Percentiles rank a stretch among this genome's conserved stretches.
Evolutionary conservation across 2,113 vertebrate species (phyloP).

Genomic region (Lates calcarifer): DNA sequence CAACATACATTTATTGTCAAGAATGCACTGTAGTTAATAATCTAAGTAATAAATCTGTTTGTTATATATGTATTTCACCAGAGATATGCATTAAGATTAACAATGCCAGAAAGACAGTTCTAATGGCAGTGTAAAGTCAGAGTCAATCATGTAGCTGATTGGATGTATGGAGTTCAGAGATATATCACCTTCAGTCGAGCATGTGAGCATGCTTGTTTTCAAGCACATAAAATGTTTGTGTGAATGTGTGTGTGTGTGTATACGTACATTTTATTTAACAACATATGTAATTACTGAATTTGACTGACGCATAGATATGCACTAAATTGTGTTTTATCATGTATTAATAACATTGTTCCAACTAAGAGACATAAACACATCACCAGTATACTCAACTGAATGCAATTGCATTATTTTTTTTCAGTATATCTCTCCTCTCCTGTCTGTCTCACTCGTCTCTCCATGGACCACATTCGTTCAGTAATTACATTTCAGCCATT

Average conservation of each 20-base stretch:
- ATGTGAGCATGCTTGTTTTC: slow-evolving; percentile 4
- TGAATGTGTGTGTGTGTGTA: background rate
- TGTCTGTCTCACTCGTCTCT: slow-evolving; percentile 56
- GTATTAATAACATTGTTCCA: slow-evolving; percentile 14
- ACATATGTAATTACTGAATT: slow-evolving; percentile 18
- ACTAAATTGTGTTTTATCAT: slow-evolving; percentile 20
- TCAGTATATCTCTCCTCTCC: slow-evolving; percentile 15
- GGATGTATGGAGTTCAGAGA: slow-evolving; percentile 13
- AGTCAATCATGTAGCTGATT: slow-evolving; percentile 31
- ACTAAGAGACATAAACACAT: background rate
- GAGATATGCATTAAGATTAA: slow-evolving; percentile 36
- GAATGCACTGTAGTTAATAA: slow-evolving; percentile 13
- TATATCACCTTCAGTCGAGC: slow-evolving; percentile 7
- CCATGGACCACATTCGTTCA: slow-evolving; percentile 51
- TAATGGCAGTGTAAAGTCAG: slow-evolving; percentile 12
- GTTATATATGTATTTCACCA: slow-evolving; percentile 22
- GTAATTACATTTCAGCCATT: slow-evolving; percentile 81
- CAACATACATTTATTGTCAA: slow-evolving; percentile 20
- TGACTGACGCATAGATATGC: background rate
- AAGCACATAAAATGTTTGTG: slow-evolving; percentile 17
- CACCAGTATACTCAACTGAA: slow-evolving; percentile 13
- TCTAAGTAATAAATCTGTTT: slow-evolving; percentile 36
- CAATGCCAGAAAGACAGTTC: slow-evolving; percentile 7
- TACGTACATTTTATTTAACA: background rate
- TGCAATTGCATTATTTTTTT: slow-evolving; percentile 15